Percentiles rank a stretch among this genome's conserved stretches.
These are phyloP conservation scores for Hirudo medicinalis DNA, from an alignment of 1,140 invertebrate genomes.

Conservation along the genomic window DNA sequence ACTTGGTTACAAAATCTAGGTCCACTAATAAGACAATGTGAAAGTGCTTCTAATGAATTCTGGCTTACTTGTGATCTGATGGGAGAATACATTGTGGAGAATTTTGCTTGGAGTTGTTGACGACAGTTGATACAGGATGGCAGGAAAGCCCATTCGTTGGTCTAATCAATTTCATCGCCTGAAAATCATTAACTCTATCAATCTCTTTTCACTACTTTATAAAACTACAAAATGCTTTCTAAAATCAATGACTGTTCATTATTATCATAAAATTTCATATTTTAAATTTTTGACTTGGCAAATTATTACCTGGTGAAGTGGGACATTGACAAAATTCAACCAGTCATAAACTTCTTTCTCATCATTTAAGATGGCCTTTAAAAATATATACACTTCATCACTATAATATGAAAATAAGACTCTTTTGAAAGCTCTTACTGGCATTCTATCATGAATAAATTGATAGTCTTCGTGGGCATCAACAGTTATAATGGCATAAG, in stretches of 20 bases:
- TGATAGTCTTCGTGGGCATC: slow-evolving; percentile 54
- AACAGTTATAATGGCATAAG: slow-evolving; percentile 64
- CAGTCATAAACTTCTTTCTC: slow-evolving; percentile 57
- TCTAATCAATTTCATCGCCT: slow-evolving; percentile 31
- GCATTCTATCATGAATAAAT: slow-evolving; percentile 66
- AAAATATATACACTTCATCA: neutral
- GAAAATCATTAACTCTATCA: slow-evolving; percentile 16
- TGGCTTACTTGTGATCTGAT: slow-evolving; percentile 33
- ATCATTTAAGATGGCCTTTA: slow-evolving; percentile 51
- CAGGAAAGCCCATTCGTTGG: slow-evolving; percentile 46
- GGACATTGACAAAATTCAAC: slow-evolving; percentile 52
- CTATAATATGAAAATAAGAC: no score
- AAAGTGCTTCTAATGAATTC: slow-evolving; percentile 29
- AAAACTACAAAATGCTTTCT: no score
- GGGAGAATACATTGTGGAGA: slow-evolving; percentile 53
- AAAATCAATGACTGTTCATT: no score
- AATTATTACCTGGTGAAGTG: slow-evolving; percentile 43
- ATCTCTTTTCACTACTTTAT: neutral
- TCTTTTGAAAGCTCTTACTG: slow-evolving; percentile 35
- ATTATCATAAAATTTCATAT: no score
- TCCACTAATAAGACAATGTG: no score
- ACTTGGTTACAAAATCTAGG: no score
- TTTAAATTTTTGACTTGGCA: slow-evolving; percentile 31
- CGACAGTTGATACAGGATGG: slow-evolving; percentile 56
- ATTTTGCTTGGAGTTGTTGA: slow-evolving; percentile 61